Evolutionary conservation across 2,113 vertebrate genomes (phyloP), one percentile per base, ranked within the genome.

Genomic region (Myotis davidii): DNA sequence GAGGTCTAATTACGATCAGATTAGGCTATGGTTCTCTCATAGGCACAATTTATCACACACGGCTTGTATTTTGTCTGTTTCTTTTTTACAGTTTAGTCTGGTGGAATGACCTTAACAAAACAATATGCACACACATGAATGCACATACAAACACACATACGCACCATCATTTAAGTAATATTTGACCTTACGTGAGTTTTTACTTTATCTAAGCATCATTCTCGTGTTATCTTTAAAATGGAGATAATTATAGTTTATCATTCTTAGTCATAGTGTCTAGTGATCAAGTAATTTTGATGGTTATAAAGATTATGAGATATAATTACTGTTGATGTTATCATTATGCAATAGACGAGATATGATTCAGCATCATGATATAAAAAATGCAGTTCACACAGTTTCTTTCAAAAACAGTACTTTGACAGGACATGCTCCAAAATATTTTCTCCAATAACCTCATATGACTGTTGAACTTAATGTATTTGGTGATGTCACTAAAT

Each of bases 121-220:
- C 20, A 37, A 42, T 17, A 32, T 2, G 8, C 2, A 18, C 3
- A 45, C 5, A 2, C 8, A 3, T 0, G 3, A 23, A 25, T 29
- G 45, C 45, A 39, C n/a, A 21, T 7, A 37, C 39, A 20, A 18
- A 52, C 12, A 69, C 8, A 11, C 10, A 25, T 13, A 65, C 9
- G 64, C 1, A 23, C 11, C 7, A 29, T 32, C 25, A 56, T 77
- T 64, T 59, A 64, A 14, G 8, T 61, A 76, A 50, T 52, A 82
- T 59, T 95, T 70, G 39, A 39, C 5, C 59, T 54, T 39, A 65
- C 45, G 5, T 0, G 34, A 70, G 1, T 52, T 82, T 45, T 85
- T 86, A 82, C 3, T 52, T 86, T 45, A 14, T 37, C 6, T 84
- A 88, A 93, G 29, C 17, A 77, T 61, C 18, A 74, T 90, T 96